A percentile compares a stretch with the other conserved stretches of the same genome.
Conservation (phyloP, 2,113 vertebrate species). For the Steatornis caripensis region DNA sequence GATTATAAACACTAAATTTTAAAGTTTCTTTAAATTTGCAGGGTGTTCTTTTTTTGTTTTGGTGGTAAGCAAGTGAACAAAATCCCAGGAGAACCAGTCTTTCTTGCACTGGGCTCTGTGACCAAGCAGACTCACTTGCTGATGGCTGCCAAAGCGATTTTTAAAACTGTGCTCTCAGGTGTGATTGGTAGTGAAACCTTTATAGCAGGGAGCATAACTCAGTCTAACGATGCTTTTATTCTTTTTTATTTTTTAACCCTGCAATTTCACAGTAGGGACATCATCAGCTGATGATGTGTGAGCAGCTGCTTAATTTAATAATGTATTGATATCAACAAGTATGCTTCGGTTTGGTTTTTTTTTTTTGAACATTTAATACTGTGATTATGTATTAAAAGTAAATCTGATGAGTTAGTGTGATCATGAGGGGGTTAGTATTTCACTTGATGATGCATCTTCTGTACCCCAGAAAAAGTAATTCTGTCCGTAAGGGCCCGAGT, state of each 20-base stretch:
- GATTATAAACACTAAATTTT: neutral
- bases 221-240: neutral
- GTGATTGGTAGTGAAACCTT: neutral
- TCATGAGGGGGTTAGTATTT: neutral
- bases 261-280: neutral
- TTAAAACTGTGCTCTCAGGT: neutral
- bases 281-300: neutral
- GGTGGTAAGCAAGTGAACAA: neutral
- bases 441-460: neutral
- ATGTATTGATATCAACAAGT: neutral
- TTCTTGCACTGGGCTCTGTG: neutral
- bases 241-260: neutral
- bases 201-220: neutral
- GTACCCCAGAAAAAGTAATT: neutral
- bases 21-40: neutral
- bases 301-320: neutral
- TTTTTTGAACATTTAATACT: neutral
- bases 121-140: neutral
- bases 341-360: neutral
- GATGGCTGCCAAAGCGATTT: neutral
- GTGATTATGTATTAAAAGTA: neutral
- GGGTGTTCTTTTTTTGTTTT: neutral
- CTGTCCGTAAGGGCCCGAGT: neutral
- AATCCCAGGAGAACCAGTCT: neutral
- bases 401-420: neutral